Evolutionary conservation across 2,888 invertebrate genomes (phyloP), one percentile per base, ranked within the genome.

Genomic region (Gari tellinella): DNA sequence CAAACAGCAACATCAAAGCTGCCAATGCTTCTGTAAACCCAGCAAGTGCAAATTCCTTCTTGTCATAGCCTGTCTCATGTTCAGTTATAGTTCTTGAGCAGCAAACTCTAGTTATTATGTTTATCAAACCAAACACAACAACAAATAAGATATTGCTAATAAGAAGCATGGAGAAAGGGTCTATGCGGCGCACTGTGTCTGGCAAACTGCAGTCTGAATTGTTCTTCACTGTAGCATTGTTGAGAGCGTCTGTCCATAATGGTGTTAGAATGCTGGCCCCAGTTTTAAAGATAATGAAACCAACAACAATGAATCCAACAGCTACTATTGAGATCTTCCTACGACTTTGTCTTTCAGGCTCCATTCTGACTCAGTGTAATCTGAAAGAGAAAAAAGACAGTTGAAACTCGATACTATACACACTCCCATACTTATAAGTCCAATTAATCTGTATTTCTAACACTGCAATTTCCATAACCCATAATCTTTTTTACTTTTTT

Each of bases 21-120:
- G 88, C 82, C 17, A 88, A 37, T 1, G 84, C 81, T 55, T 84
- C 83, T 25, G 82, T 61, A n/a, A 80, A 51, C 21, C 88, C 88
- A 49, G 84, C 82, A 23, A 80, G 51, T 5, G 83, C 64, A 77
- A 85, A 83, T 49, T 82, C 49, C 40, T 40, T 31, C 60, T 84
- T 85, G 12, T 80, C 76, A 62, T 80, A 85, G 0, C 51, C 67
- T 31, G 61, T 70, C 15, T 84, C 80, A 12, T 56, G 48, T 2
- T 77, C 80, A 17, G 74, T 65, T 15, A 80, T 66, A 21, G 63
- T 53, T 0, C 55, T 51, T 5, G 78, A 82, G 19, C 56, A 61
- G 23, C 69, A 55, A 41, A 73, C 55, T 31, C 49, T 64, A 1
- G 75, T 72, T 3, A 65, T 26, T 15, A 81, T n/a, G 10, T 84